Base-by-base conservation (phyloP, 2,113 vertebrate species). In the Pelobates fuscus region DNA sequence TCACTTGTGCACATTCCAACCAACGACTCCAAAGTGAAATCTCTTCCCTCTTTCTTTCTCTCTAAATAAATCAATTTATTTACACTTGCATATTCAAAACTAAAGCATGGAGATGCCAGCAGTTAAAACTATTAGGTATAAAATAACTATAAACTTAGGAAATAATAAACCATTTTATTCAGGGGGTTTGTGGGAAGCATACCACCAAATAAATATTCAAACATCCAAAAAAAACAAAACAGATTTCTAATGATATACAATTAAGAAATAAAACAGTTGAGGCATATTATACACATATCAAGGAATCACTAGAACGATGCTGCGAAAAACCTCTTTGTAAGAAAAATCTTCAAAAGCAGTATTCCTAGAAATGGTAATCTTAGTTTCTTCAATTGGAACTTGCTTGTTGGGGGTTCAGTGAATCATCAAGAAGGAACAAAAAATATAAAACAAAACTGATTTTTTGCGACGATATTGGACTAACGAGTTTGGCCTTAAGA, bases 141-240 rank as follows among this genome's bases (percentile, higher is more conserved):
- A 77, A 77, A 63, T 60, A 37, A 77, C 64, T 68, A 61, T 77
- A 27, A 68, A 77, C 65, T 77, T 61, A 62, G 64, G 65, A 23
- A 49, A 71, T 57, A 75, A 67, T 14, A 32, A 71, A 29, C n/a
- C 59, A 68, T 77, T 76, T 77, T 77, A 77, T 77, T 77, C 29
- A 26, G 20, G 46, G 66, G 62, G 62, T 20, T n/a, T n/a, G 43
- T 30, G 73, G 55, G 41, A 17, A 37, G 41, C 46, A 61, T 68
- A 52, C 43, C 37, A 75, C 72, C 15, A 68, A 49, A 75, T 11
- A 71, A 44, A 72, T 43, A 77, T 61, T 46, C 73, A 70, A n/a
- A 70, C 59, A 29, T 72, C 59, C 32, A 14, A 60, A 68, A 65
- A 12, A 37, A 44, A n/a, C n/a, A n/a, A n/a, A 71, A 64, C 43